phyloP scores from a whole-genome alignment of 2,113 vertebrate genomes.

The Thalassoma bifasciatum region DNA sequence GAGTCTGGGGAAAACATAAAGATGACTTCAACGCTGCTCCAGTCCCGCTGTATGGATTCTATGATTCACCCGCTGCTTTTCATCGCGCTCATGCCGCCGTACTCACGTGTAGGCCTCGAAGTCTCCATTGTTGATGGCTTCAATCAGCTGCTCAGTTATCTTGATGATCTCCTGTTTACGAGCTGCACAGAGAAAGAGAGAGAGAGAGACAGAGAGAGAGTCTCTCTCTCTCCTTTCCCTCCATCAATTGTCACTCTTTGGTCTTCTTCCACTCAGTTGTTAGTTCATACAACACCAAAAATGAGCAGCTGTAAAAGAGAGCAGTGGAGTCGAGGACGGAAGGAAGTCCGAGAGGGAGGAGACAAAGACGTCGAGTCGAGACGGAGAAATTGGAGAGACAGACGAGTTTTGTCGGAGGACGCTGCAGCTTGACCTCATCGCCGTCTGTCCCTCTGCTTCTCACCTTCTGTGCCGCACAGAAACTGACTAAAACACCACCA shows the following conservation, averaged over 20 bases:
- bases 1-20: neutral
- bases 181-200: conserved; percentile 76
- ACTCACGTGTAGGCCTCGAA: conserved; percentile 98
- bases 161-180: conserved; percentile 98
- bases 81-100: neutral
- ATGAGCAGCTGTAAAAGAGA: no score
- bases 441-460: conserved; percentile 41
- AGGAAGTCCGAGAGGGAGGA: no score
- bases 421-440: conserved; percentile 25
- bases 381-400: no score
- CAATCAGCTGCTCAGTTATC: conserved; percentile 97
- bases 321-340: conserved; percentile 16
- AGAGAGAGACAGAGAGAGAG: conserved; percentile 20
- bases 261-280: no score
- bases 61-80: neutral
- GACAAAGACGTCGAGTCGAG: no score
- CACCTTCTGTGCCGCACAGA: conserved; percentile 27
- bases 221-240: no score
- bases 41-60: neutral
- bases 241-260: no score
- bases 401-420: no score
- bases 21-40: neutral
- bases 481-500: neutral
- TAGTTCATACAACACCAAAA: no score
- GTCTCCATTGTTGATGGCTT: conserved; percentile 97